Evolutionary conservation across 2,113 vertebrate genomes (phyloP).

Genomic region (Ariopsis seemanni): DNA sequence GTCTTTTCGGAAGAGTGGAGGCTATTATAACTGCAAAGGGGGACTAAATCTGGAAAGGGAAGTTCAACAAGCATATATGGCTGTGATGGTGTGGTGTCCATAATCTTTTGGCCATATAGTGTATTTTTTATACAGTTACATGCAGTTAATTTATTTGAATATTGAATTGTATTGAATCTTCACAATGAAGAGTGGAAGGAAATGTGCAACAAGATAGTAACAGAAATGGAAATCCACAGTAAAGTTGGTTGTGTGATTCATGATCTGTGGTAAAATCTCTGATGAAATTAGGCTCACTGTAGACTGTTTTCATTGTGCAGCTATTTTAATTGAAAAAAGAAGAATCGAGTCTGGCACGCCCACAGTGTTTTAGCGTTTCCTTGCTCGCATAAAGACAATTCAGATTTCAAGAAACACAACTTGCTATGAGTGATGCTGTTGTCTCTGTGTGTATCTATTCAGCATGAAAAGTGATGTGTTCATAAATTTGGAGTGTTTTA

Average conservation of each 20-base stretch:
- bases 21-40: neutral
- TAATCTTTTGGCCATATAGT: neutral
- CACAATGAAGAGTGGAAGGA: neutral
- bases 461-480: neutral
- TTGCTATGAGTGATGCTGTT: neutral
- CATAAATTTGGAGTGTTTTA: slow-evolving; percentile 5
- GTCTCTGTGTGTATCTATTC: neutral
- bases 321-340: neutral
- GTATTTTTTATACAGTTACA: neutral
- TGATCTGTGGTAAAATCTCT: neutral
- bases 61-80: neutral
- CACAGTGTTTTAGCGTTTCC: neutral
- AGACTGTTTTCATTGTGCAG: neutral
- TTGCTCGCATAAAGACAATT: neutral
- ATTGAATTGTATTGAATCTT: neutral
- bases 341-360: neutral
- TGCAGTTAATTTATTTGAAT: neutral
- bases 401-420: neutral
- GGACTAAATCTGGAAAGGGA: neutral
- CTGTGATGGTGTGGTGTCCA: neutral
- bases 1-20: neutral
- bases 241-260: neutral
- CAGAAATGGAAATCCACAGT: neutral
- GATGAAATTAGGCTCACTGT: neutral
- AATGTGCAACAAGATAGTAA: neutral